phyloP scores from a whole-genome alignment of 2,797 vertebrate genomes.

The Phalanger gymnotis region DNA sequence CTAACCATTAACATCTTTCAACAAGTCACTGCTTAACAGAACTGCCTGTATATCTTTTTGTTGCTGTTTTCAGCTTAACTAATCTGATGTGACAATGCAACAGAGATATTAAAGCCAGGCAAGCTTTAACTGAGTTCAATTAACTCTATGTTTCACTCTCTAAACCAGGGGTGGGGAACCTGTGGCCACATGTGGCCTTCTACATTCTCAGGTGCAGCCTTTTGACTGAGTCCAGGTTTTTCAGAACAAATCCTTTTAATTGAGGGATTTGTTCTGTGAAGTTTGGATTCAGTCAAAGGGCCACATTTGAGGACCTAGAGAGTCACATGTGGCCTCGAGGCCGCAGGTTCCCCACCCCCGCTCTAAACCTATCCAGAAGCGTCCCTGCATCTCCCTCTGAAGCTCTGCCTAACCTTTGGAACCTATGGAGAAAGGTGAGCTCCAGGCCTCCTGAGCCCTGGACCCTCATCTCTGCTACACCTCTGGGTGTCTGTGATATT shows the following conservation, averaged over 20 bases:
- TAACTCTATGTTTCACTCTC: conserved; percentile 37
- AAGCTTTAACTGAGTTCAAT: neutral
- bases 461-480: neutral
- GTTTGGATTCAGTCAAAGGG: no score
- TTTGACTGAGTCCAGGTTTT: no score
- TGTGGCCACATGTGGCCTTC: no score
- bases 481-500: neutral
- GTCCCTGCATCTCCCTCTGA: neutral
- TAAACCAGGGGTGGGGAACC: neutral
- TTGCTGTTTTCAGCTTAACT: neutral
- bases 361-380: neutral
- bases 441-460: neutral
- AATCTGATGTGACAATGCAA: neutral
- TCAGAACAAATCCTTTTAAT: no score
- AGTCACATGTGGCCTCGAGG: no score
- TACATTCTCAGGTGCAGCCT: no score
- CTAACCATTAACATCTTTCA: neutral
- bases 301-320: no score
- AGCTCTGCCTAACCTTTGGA: neutral
- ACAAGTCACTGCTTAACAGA: neutral
- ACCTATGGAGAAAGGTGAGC: neutral
- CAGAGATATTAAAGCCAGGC: neutral
- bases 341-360: no score
- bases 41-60: neutral
- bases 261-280: no score